phyloP scores from a whole-genome alignment of 2,888 invertebrate species.

The Artemia sinica region DNA sequence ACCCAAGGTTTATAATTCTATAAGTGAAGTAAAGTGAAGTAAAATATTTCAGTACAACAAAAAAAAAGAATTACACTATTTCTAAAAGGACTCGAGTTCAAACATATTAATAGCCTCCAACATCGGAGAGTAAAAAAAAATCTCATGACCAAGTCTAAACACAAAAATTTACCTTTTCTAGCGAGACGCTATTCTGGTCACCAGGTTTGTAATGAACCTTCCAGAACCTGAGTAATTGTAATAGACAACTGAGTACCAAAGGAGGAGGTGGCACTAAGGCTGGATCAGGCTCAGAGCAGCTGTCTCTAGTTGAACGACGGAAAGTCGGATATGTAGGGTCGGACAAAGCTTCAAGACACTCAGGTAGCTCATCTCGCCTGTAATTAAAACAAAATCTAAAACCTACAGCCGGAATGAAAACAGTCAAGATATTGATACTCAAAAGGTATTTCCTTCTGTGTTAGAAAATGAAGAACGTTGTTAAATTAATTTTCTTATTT shows the following conservation, averaged over 20 bases:
- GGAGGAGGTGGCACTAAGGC: constrained; percentile 7
- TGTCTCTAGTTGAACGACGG: constrained; percentile 11
- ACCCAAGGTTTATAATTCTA: too few species aligned
- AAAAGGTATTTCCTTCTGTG: too few species aligned
- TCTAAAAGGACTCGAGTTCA: too few species aligned
- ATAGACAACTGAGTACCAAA: constrained; percentile 18
- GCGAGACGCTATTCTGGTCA: constrained; percentile 20
- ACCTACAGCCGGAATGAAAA: too few species aligned
- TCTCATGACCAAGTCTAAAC: not conserved
- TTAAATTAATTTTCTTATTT: too few species aligned
- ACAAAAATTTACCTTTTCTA: constrained; percentile 18
- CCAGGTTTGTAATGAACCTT: constrained; percentile 21
- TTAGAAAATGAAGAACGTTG: too few species aligned
- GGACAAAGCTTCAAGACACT: constrained; percentile 1
- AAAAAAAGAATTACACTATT: too few species aligned
- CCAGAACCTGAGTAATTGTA: constrained; percentile 21
- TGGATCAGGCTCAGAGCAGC: constrained; percentile 4
- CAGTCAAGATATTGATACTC: too few species aligned
- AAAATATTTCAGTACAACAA: too few species aligned
- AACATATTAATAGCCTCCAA: too few species aligned
- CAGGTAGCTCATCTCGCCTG: not conserved
- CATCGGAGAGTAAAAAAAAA: too few species aligned
- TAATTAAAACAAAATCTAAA: not conserved
- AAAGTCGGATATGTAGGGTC: constrained; percentile 7
- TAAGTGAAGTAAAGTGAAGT: too few species aligned